These are phyloP conservation scores for Mycteria americana DNA, from an alignment of 2,797 vertebrate genomes.

Conservation along the genomic window DNA sequence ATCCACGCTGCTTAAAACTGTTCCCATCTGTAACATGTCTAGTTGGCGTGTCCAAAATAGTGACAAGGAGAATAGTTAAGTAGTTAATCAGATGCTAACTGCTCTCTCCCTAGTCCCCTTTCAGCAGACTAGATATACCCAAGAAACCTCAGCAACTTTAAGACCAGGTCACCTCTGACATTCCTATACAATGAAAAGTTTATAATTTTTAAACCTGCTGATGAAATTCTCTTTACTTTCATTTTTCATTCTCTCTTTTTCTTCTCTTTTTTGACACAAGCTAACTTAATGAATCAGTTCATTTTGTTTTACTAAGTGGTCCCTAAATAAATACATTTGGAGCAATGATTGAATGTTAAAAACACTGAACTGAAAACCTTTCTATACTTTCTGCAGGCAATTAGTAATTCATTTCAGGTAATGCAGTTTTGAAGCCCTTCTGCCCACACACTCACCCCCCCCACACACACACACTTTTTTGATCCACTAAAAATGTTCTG, in stretches of 20 bases:
- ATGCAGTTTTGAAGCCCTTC: neutral
- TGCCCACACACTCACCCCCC: neutral
- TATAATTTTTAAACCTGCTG: neutral
- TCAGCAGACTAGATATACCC: neutral
- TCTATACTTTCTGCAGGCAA: neutral
- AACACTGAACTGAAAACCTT: neutral
- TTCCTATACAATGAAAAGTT: neutral
- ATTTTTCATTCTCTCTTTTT: neutral
- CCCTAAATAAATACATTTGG: neutral
- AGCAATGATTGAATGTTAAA: neutral
- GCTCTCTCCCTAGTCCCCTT: neutral
- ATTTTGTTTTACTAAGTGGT: neutral
- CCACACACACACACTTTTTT: neutral
- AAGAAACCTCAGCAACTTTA: neutral
- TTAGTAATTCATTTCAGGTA: neutral
- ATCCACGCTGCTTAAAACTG: neutral
- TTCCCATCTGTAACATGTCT: neutral
- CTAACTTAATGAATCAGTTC: neutral
- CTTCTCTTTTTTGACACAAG: neutral
- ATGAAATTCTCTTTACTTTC: neutral
- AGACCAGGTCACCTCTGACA: neutral
- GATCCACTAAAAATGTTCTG: neutral
- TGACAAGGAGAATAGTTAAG: neutral
- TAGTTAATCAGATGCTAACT: neutral
- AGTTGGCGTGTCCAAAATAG: accelerated